Conservation (phyloP, 2,888 invertebrate species). For the Galeruca laticollis region DNA sequence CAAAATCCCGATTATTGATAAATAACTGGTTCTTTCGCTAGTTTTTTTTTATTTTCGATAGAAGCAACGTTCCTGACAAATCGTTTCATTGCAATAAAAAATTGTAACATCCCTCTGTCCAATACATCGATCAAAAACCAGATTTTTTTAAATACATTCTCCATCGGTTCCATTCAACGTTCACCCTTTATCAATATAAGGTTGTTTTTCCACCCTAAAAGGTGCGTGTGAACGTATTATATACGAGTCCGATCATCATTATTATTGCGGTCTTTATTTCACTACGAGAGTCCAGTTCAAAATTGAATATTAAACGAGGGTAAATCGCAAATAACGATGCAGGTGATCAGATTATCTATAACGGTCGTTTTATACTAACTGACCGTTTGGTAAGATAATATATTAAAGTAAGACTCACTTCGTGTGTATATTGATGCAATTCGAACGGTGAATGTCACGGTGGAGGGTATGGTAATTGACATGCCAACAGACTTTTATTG, state of each 20-base stretch:
- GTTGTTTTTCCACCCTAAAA: conserved; percentile 43
- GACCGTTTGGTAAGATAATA: not conserved
- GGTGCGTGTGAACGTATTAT: conserved; percentile 45
- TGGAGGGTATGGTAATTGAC: not conserved
- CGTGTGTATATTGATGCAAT: not conserved
- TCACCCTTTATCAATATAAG: conserved; percentile 38
- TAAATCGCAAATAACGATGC: conserved; percentile 29
- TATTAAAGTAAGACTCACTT: conserved; percentile 3
- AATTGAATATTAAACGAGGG: conserved; percentile 46
- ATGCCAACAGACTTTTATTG: not conserved
- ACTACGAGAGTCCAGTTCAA: conserved; percentile 41
- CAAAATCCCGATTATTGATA: too few species aligned
- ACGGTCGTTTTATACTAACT: conserved; percentile 39
- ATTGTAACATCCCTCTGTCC: not conserved
- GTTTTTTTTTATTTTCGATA: too few species aligned
- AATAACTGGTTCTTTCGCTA: too few species aligned
- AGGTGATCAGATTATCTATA: conserved; percentile 52
- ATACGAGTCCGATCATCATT: conserved; percentile 31
- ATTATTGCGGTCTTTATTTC: conserved; percentile 44
- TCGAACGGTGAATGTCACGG: not conserved
- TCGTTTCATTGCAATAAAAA: too few species aligned
- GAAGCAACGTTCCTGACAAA: too few species aligned
- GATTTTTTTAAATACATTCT: conserved; percentile 26
- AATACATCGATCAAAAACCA: conserved; percentile 27
- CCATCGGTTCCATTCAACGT: conserved; percentile 30